Evolutionary conservation across 2,888 invertebrate species (phyloP).

Genomic region (Plagiodera versicolora): DNA sequence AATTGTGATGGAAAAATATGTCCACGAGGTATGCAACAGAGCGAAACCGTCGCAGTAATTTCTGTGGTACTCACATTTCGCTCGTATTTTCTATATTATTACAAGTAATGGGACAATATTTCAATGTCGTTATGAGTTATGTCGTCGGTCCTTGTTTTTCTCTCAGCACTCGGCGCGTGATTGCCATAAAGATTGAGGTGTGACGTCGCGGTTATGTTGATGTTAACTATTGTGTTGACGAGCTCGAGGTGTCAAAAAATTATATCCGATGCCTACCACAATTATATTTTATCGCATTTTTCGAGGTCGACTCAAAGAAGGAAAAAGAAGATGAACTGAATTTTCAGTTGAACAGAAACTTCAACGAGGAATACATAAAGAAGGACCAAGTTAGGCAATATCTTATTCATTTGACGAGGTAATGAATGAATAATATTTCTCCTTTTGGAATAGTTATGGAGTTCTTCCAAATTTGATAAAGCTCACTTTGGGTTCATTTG

Average conservation of each 20-base stretch:
- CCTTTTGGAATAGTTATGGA: too few species aligned
- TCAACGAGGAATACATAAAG: too few species aligned
- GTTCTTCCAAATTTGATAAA: too few species aligned
- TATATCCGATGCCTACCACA: too few species aligned
- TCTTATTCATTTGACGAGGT: too few species aligned
- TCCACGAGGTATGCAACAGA: conserved; percentile 12
- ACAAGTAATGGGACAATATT: conserved; percentile 3
- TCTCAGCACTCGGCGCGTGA: not conserved
- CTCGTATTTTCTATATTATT: conserved; percentile 1
- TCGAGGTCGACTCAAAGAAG: too few species aligned
- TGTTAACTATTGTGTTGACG: not conserved
- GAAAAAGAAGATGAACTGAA: too few species aligned
- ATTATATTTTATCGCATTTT: too few species aligned
- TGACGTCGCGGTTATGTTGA: not conserved
- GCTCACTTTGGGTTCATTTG: too few species aligned
- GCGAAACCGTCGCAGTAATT: conserved; percentile 17
- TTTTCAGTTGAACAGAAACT: too few species aligned
- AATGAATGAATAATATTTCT: too few species aligned
- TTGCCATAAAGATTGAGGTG: not conserved
- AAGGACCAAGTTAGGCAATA: too few species aligned
- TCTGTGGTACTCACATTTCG: conserved; percentile 1
- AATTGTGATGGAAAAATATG: conserved; percentile 22
- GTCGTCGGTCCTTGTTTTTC: not conserved
- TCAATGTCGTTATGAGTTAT: conserved; percentile 3
- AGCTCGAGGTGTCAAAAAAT: not conserved